Percentiles rank a stretch among this genome's conserved stretches.
phyloP scores from a whole-genome alignment of 2,888 invertebrate species.

The Sipha maydis region DNA sequence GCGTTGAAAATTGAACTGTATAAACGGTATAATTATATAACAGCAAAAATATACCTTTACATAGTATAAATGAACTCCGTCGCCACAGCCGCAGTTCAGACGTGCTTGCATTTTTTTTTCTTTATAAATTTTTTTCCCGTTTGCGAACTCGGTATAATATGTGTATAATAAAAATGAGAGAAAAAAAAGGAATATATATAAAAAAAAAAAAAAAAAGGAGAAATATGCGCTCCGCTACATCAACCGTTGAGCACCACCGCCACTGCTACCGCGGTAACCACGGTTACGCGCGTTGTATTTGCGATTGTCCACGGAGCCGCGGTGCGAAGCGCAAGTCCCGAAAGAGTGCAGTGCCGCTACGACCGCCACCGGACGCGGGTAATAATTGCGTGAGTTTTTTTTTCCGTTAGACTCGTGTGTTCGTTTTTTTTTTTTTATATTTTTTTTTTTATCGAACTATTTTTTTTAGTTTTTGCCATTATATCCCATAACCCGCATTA shows the following conservation, averaged over 20 bases:
- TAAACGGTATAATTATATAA: not conserved
- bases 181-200: not conserved
- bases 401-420: not conserved
- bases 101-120: not conserved
- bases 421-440: not conserved
- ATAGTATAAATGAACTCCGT: not conserved
- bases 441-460: not conserved
- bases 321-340: conserved; percentile 36
- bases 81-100: not conserved
- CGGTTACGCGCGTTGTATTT: conserved; percentile 46
- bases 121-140: not conserved
- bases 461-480: not conserved
- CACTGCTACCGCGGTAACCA: conserved; percentile 43
- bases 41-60: not conserved
- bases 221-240: not conserved
- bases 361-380: conserved; percentile 55
- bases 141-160: not conserved
- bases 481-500: not conserved
- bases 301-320: not conserved
- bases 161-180: not conserved
- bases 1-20: not conserved
- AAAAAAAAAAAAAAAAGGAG: not conserved
- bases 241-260: conserved; percentile 28
- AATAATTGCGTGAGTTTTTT: not conserved
- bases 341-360: conserved; percentile 55